Conservation (phyloP, 2,113 vertebrate genomes). For the Coptodon rendalli region DNA sequence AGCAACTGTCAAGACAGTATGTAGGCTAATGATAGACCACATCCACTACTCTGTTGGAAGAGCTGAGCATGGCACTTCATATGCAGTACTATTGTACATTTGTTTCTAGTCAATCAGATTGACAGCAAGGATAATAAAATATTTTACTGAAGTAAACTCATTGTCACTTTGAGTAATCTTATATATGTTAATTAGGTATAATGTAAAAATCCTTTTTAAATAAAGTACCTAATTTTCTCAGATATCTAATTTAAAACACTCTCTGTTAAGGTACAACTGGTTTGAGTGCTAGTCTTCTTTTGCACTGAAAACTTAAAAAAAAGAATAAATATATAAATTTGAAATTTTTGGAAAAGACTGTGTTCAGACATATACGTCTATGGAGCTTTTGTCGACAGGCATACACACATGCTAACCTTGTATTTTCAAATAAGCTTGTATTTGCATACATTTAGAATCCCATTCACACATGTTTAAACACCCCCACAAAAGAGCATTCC, state of each 20-base stretch:
- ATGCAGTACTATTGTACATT: not conserved
- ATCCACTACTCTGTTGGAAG: slow-evolving; percentile 13
- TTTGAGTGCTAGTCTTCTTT: not conserved
- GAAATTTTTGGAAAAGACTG: not conserved
- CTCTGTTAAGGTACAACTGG: not conserved
- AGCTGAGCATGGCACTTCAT: slow-evolving; percentile 29
- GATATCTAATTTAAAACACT: not conserved
- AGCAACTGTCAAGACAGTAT: slow-evolving; percentile 41
- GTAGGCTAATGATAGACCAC: slow-evolving; percentile 58
- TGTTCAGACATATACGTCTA: not conserved
- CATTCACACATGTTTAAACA: not conserved
- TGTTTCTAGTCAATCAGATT: not conserved
- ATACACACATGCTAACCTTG: not conserved
- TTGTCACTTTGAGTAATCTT: not conserved
- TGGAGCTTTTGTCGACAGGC: not conserved
- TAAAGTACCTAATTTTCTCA: not conserved
- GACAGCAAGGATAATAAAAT: not conserved
- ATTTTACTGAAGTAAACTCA: not conserved
- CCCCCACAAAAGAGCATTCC: not conserved
- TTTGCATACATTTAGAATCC: not conserved
- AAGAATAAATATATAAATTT: not conserved
- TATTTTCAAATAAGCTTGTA: not conserved
- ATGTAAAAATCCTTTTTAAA: not conserved
- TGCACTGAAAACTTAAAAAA: not conserved
- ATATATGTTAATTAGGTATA: not conserved